Evolutionary conservation across 2,888 invertebrate species (phyloP), one percentile per base, ranked within the genome.

Genomic region (Agrochola litura): DNA sequence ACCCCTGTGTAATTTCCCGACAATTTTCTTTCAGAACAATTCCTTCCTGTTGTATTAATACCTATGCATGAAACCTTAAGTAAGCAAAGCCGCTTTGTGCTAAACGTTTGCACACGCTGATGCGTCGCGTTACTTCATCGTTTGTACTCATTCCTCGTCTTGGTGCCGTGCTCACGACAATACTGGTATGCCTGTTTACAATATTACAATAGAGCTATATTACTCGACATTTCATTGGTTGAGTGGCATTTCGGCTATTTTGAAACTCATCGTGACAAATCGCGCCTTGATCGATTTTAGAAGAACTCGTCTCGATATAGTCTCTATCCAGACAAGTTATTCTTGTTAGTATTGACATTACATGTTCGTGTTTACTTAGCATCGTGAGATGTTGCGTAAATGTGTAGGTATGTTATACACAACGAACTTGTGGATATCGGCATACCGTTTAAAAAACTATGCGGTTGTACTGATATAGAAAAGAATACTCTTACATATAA

Each of bases 221-320:
- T 87, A 79, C 80, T 73, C 81, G 81, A 88, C 86, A 85, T 86
- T 86, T 90, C 82, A 84, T 76, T 81, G 76, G 77, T 82, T 83
- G 82, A 88, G 81, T 92, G 93, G 90, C 91, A 93, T 93, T 92
- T 92, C 73, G 82, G 73, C 64, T 83, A 88, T 92, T 92, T 90
- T 88, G 91, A 87, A 92, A 93, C 83, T 70, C 67, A 58, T 85
- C 91, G 90, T 90, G 89, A 90, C 89, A 86, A 89, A 89, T 87
- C 72, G 82, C 68, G 77, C 78, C 78, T 82, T 85, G 88, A 82
- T 88, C 85, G 80, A 37, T 73, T 82, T 80, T 76, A 70, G 77
- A 76, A 76, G 54, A 58, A 75, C n/a, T 79, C 56, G 70, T 77
- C 74, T 73, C 43, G 66, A 68, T 73, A 60, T 30, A 30, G 30